A percentile compares a stretch with the other conserved stretches of the same genome.
These are phyloP conservation scores for Lemur catta DNA, from an alignment of 2,797 vertebrate species.

Conservation along the genomic window DNA sequence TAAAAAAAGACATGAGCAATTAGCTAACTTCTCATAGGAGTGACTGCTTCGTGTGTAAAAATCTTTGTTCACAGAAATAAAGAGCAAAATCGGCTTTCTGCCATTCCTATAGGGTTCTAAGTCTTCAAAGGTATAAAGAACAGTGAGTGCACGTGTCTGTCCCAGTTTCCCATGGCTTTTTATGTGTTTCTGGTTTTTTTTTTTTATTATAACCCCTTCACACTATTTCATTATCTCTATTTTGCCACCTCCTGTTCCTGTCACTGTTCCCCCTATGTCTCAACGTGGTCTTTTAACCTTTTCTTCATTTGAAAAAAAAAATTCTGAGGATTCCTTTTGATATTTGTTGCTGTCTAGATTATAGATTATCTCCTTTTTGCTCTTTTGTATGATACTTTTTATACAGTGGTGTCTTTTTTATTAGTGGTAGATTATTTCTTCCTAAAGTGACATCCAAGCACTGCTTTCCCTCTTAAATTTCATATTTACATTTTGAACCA, in stretches of 20 bases:
- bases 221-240: background rate
- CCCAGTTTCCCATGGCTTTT: background rate
- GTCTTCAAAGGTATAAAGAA: constrained; percentile 22
- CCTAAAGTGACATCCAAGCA: background rate
- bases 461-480: background rate
- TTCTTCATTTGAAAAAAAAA: background rate
- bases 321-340: background rate
- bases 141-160: background rate
- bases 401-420: constrained; percentile 7
- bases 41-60: constrained; percentile 26
- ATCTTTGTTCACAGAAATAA: constrained; percentile 26
- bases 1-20: background rate
- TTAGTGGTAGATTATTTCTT: constrained; percentile 1
- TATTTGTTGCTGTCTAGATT: background rate
- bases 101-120: background rate
- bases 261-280: background rate
- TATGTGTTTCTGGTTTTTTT: background rate
- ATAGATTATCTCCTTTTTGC: background rate
- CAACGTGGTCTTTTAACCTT: background rate
- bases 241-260: background rate
- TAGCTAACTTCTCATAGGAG: constrained; percentile 15
- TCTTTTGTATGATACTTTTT: background rate
- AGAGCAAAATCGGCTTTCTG: background rate
- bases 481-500: background rate
- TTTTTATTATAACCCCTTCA: background rate